phyloP scores from a whole-genome alignment of 2,888 invertebrate genomes.

The Drosophila glabriapex region DNA sequence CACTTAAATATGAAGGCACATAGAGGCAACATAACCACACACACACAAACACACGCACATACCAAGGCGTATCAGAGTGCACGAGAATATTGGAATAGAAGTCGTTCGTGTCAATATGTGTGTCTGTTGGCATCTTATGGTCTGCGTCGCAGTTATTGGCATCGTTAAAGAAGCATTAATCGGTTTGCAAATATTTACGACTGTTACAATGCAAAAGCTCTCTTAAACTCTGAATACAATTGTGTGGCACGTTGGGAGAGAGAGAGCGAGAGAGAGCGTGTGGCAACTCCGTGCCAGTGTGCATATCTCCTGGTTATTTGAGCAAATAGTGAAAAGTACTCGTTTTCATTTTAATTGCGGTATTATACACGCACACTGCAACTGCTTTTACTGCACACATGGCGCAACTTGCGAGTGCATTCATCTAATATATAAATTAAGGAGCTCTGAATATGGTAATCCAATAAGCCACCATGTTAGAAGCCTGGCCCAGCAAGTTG shows the following conservation, averaged over 20 bases:
- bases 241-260: not conserved
- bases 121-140: constrained; percentile 31
- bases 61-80: constrained; percentile 12
- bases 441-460: constrained; percentile 31
- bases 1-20: constrained; percentile 7
- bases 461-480: constrained; percentile 38
- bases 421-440: constrained; percentile 16
- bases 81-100: constrained; percentile 14
- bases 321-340: constrained; percentile 58
- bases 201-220: constrained; percentile 62
- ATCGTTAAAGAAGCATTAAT: constrained; percentile 71
- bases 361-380: constrained; percentile 14
- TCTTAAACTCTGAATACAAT: constrained; percentile 28
- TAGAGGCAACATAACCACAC: not conserved
- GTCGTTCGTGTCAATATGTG: constrained; percentile 29
- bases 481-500: constrained; percentile 11
- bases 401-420: constrained; percentile 8
- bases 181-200: constrained; percentile 72
- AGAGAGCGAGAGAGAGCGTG: not conserved
- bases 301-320: constrained; percentile 66
- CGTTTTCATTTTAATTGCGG: constrained; percentile 55
- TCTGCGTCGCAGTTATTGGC: constrained; percentile 60
- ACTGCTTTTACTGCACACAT: not conserved
- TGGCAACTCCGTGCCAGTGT: constrained; percentile 47
- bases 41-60: constrained; percentile 4